A percentile compares a stretch with the other conserved stretches of the same genome.
Evolutionary conservation across 1,140 invertebrate genomes (phyloP).

Genomic region (Bombus impatiens): DNA sequence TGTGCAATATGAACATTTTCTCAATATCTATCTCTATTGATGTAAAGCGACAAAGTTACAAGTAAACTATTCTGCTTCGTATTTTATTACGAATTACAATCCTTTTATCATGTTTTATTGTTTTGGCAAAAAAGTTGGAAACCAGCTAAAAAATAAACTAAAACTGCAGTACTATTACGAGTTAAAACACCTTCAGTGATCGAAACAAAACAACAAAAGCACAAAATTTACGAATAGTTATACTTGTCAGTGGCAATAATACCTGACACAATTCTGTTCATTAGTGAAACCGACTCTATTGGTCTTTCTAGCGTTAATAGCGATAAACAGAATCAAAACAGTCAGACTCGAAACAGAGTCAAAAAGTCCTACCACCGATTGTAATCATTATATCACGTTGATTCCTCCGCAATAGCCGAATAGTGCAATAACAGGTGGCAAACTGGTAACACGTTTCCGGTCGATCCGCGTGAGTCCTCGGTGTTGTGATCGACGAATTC

Average conservation of each 20-base stretch:
- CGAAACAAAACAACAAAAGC: background rate
- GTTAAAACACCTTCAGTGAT: background rate
- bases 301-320: slow-evolving; percentile 3
- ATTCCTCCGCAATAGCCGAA: slow-evolving; percentile 35
- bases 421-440: slow-evolving; percentile 56
- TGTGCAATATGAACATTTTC: too few species aligned
- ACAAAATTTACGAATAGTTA: background rate
- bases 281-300: background rate
- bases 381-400: slow-evolving; percentile 6
- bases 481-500: too few species aligned
- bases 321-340: background rate
- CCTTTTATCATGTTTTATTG: background rate
- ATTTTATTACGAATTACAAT: background rate
- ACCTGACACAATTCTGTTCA: background rate
- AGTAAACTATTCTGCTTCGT: background rate
- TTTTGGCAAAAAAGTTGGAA: background rate
- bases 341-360: background rate
- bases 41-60: background rate
- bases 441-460: background rate
- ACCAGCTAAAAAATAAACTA: background rate
- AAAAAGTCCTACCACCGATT: background rate
- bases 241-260: background rate
- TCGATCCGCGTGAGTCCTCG: too few species aligned
- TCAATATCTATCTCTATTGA: background rate
- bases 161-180: background rate